These are phyloP conservation scores for Campoplex capitator DNA, from an alignment of 2,888 invertebrate species.

Conservation along the genomic window DNA sequence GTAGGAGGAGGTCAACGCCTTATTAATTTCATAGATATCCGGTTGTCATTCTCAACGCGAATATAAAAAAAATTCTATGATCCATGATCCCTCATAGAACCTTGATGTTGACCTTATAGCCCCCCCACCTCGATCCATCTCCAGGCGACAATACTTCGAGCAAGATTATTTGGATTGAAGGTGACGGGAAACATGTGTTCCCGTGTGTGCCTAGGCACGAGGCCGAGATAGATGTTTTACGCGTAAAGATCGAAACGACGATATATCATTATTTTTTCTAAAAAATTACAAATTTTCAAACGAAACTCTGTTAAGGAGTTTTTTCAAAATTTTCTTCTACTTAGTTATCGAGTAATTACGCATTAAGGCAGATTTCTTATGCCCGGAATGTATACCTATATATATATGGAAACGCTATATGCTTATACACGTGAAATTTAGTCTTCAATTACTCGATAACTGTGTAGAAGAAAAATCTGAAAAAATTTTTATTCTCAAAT, in stretches of 20 bases:
- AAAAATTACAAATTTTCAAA: too few relatives aligned
- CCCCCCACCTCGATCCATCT: background rate
- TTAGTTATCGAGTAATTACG: too few relatives aligned
- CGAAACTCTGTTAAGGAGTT: too few relatives aligned
- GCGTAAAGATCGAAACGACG: background rate
- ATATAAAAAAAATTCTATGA: background rate
- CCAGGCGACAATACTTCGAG: background rate
- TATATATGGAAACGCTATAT: too few relatives aligned
- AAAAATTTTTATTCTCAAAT: too few relatives aligned
- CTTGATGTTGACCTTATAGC: background rate
- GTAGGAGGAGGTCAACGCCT: background rate
- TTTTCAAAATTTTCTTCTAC: too few relatives aligned
- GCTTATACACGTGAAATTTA: too few relatives aligned
- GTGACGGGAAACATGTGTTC: background rate
- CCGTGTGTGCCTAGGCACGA: background rate
- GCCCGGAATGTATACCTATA: too few relatives aligned
- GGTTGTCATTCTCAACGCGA: background rate
- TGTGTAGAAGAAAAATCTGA: too few relatives aligned
- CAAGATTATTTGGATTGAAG: constrained; percentile 1
- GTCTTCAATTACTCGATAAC: too few relatives aligned
- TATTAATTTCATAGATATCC: background rate
- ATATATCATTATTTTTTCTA: background rate
- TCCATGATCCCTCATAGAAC: background rate
- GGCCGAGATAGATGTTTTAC: background rate
- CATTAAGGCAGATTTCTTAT: too few relatives aligned